Evolutionary conservation across 2,113 vertebrate species (phyloP).

Genomic region (Nestor notabilis): DNA sequence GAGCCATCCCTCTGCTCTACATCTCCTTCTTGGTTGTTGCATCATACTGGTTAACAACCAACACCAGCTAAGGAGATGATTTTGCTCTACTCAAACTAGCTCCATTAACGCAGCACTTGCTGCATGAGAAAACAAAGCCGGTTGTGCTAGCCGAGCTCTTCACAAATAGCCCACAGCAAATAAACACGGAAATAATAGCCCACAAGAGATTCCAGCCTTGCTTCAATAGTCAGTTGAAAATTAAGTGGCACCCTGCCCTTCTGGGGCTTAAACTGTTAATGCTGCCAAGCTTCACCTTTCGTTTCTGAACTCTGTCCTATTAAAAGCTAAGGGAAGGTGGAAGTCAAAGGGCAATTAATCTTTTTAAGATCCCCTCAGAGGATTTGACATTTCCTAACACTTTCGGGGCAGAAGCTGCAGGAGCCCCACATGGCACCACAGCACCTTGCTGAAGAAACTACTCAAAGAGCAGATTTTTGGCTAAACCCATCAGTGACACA

Average conservation of each 20-base stretch:
- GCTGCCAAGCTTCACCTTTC: neutral
- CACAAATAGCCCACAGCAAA: conserved; percentile 32
- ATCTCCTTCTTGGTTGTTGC: neutral
- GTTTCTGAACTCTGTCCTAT: neutral
- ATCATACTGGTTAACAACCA: rapidly evolving
- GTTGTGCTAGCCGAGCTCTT: neutral
- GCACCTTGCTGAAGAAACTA: neutral
- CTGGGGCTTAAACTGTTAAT: neutral
- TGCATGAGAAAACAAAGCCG: neutral
- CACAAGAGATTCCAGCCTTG: conserved; percentile 6
- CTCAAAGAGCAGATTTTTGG: neutral
- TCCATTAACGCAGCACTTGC: neutral
- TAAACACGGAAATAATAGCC: conserved; percentile 40
- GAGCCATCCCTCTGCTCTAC: neutral
- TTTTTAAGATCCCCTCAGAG: neutral
- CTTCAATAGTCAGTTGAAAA: neutral
- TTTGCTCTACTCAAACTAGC: neutral
- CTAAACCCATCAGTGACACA: neutral
- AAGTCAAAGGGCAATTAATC: neutral
- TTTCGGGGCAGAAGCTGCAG: neutral
- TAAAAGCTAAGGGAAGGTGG: neutral
- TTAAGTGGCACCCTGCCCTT: neutral
- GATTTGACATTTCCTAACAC: neutral
- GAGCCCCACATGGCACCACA: neutral
- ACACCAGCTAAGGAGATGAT: neutral